Conservation (phyloP, 2,113 vertebrate species). For the Pterophyllum scalare region DNA sequence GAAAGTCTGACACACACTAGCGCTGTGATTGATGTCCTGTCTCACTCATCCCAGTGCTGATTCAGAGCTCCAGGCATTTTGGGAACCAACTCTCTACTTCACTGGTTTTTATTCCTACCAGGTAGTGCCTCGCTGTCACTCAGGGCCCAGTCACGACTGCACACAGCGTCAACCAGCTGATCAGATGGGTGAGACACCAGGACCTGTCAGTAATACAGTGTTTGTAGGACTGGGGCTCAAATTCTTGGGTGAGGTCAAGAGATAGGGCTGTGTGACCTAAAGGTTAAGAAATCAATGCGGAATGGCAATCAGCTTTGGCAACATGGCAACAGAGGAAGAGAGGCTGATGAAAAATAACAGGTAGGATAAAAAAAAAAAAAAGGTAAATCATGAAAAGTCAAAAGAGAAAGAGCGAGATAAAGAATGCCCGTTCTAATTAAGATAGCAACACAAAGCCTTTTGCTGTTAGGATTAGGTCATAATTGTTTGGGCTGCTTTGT, state of each 20-base stretch:
- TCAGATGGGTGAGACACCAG: not conserved
- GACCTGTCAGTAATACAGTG: not conserved
- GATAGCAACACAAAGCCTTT: constrained; percentile 43
- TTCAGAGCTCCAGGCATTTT: constrained; percentile 53
- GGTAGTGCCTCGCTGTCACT: constrained; percentile 53
- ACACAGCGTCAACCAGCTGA: constrained; percentile 38
- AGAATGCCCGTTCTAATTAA: constrained; percentile 49
- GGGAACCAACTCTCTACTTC: constrained; percentile 45
- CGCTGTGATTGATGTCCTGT: constrained; percentile 65
- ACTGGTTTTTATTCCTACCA: constrained; percentile 58
- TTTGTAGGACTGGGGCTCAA: not conserved
- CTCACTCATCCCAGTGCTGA: constrained; percentile 56
- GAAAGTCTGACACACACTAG: constrained; percentile 58
- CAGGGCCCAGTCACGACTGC: constrained; percentile 39
- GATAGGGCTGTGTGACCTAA: not conserved
- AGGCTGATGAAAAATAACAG: constrained; percentile 8
- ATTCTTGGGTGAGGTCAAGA: not conserved
- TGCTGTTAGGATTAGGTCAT: constrained; percentile 51
- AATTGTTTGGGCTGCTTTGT: constrained; percentile 68
- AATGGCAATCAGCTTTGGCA: not conserved
- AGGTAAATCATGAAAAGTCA: constrained; percentile 40
- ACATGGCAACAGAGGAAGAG: not conserved
- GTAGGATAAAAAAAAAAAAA: constrained; percentile 35
- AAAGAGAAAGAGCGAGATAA: constrained; percentile 48
- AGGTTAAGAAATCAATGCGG: not conserved